These are phyloP conservation scores for Dascillus cervinus DNA, from an alignment of 2,888 invertebrate species.

Conservation along the genomic window DNA sequence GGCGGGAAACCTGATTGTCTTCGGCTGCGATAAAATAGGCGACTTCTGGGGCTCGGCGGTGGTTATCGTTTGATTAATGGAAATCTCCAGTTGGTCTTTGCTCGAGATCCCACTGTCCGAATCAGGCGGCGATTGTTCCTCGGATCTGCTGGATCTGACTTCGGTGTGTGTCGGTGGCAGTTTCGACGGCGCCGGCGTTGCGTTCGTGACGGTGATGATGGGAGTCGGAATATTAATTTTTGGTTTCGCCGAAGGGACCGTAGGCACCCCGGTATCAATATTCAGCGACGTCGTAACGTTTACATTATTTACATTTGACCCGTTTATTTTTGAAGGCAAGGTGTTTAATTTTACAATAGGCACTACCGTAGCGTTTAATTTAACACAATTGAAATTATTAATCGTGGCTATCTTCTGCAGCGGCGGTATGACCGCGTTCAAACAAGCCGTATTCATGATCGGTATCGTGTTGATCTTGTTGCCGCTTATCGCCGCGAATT, in stretches of 20 bases:
- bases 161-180: slow-evolving; percentile 41
- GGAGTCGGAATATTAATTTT: slow-evolving; percentile 21
- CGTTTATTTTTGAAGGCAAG: slow-evolving; percentile 25
- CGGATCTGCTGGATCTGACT: slow-evolving; percentile 33
- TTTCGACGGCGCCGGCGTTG: slow-evolving; percentile 6
- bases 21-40: slow-evolving; percentile 73
- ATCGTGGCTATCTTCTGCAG: slow-evolving; percentile 36
- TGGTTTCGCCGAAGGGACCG: slow-evolving; percentile 35
- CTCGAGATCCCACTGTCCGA: slow-evolving; percentile 37
- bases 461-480: slow-evolving; percentile 35
- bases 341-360: slow-evolving; percentile 42
- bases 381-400: slow-evolving; percentile 40
- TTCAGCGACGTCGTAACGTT: too few species aligned
- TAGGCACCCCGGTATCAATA: slow-evolving; percentile 38
- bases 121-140: slow-evolving; percentile 26
- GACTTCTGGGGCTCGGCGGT: slow-evolving; percentile 49
- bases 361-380: slow-evolving; percentile 42
- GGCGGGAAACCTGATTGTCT: slow-evolving; percentile 73
- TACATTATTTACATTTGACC: slow-evolving; percentile 20
- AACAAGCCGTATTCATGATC: slow-evolving; percentile 35
- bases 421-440: slow-evolving; percentile 36
- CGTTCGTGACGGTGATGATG: slow-evolving; percentile 7
- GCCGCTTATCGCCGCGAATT: slow-evolving; percentile 34
- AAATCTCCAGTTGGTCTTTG: slow-evolving; percentile 32
- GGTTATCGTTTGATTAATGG: slow-evolving; percentile 26